These are phyloP conservation scores for Dinomys branickii DNA, from an alignment of 2,113 vertebrate genomes.

Conservation along the genomic window DNA sequence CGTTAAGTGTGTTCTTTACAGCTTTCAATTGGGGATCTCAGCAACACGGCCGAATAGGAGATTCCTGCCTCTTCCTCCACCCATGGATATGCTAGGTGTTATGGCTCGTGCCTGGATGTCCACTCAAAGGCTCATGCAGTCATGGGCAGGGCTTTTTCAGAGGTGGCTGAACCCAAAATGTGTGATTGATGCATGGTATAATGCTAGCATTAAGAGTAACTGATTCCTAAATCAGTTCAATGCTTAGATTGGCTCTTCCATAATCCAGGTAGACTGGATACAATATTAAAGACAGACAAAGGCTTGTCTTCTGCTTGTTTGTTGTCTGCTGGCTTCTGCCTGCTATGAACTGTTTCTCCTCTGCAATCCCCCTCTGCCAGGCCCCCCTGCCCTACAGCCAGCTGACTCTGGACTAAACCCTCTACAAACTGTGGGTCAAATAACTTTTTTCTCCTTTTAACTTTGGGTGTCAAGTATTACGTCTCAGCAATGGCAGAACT, in stretches of 20 bases:
- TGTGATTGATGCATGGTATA: not conserved
- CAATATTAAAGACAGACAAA: not conserved
- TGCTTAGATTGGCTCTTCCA: not conserved
- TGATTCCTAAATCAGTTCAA: not conserved
- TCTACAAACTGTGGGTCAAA: not conserved
- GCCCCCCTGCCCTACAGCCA: not conserved
- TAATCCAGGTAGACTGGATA: not conserved
- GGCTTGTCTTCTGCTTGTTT: not conserved
- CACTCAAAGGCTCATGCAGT: not conserved
- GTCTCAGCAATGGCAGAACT: not conserved
- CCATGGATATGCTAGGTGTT: not conserved
- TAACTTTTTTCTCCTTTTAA: not conserved
- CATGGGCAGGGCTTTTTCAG: not conserved
- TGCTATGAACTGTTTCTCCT: not conserved
- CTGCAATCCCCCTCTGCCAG: not conserved
- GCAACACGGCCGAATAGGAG: not conserved
- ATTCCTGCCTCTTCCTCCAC: not conserved
- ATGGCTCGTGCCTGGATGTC: not conserved
- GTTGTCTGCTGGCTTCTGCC: not conserved
- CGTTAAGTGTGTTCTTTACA: not conserved
- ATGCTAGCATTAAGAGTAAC: not conserved
- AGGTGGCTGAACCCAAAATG: not conserved
- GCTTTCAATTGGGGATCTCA: not conserved
- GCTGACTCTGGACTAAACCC: not conserved
- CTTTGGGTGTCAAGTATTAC: not conserved